phyloP scores from a whole-genome alignment of 1,140 invertebrate genomes.

The Wasmannia auropunctata region DNA sequence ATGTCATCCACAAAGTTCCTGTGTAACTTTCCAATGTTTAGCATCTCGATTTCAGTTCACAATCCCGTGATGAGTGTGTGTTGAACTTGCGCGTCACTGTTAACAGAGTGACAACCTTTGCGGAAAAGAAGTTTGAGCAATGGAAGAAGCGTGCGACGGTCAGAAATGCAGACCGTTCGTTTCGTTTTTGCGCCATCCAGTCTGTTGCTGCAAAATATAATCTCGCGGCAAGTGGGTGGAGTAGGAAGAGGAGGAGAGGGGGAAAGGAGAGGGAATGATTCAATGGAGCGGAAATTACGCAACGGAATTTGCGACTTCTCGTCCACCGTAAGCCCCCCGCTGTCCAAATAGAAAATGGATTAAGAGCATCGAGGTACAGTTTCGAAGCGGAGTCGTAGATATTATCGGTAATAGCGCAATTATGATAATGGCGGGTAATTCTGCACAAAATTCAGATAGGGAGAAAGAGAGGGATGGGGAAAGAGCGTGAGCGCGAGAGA shows the following conservation, averaged over 20 bases:
- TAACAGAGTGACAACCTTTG: not conserved
- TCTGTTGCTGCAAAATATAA: conserved; percentile 71
- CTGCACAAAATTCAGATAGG: conserved; percentile 83
- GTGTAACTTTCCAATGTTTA: not conserved
- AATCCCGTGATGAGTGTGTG: not conserved
- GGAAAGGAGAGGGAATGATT: conserved; percentile 39
- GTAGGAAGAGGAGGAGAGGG: not conserved
- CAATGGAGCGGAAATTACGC: conserved; percentile 75
- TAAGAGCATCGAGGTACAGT: conserved; percentile 81
- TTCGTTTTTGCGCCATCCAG: conserved; percentile 51
- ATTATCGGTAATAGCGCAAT: conserved; percentile 86
- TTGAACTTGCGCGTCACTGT: not conserved
- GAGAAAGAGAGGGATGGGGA: conserved; percentile 54
- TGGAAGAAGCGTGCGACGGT: not conserved
- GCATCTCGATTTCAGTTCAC: not conserved
- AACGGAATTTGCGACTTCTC: conserved; percentile 77
- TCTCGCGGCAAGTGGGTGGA: conserved; percentile 31
- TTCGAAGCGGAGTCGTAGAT: conserved; percentile 82
- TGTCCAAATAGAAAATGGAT: conserved; percentile 84
- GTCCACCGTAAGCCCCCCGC: conserved; percentile 80
- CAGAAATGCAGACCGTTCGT: conserved; percentile 5
- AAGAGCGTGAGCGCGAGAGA: conserved; percentile 37
- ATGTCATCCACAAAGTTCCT: not conserved
- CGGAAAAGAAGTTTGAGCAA: not conserved
- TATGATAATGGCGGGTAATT: conserved; percentile 85